Percentiles rank a stretch among this genome's conserved stretches.
phyloP scores from a whole-genome alignment of 64 coral and sea anemone species.

The Montipora cactus region DNA sequence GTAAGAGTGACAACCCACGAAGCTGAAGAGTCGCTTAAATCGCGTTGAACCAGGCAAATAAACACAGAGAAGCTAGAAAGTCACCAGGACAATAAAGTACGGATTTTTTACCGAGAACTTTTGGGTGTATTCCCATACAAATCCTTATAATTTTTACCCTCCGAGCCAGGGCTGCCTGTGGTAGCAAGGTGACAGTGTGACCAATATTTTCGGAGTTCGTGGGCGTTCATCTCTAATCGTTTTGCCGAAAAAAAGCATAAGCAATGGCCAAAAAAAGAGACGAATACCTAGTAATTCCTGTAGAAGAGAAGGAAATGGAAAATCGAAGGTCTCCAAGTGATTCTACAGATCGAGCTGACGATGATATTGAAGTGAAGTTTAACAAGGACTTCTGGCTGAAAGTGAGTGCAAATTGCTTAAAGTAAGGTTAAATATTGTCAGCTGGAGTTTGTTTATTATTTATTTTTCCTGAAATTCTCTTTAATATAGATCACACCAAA shows the following conservation, averaged over 20 bases:
- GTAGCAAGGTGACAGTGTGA: background rate
- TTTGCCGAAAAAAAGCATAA: background rate
- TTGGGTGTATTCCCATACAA: too few species aligned
- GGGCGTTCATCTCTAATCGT: background rate
- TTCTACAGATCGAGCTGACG: background rate
- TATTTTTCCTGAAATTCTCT: too few species aligned
- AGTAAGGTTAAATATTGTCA: too few species aligned
- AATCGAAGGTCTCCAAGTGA: background rate
- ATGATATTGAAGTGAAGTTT: constrained; percentile 25
- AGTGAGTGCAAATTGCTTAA: background rate
- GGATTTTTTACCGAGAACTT: too few species aligned
- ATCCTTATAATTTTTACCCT: too few species aligned
- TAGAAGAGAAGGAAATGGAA: constrained; percentile 47
- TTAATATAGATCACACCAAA: too few species aligned
- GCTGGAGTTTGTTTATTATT: background rate
- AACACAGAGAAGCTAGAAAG: too few species aligned
- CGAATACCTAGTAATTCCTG: constrained; percentile 35
- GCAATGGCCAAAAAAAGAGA: constrained; percentile 20
- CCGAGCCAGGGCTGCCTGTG: too few species aligned
- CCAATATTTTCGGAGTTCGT: constrained; percentile 18
- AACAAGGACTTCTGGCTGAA: constrained; percentile 33
- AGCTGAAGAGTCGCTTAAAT: too few species aligned
- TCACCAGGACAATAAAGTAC: too few species aligned
- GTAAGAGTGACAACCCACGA: too few species aligned
- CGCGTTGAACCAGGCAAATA: too few species aligned